Percentiles rank a stretch among this genome's conserved stretches.
These are phyloP conservation scores for Cataglyphis altisquamis DNA, from an alignment of 2,888 invertebrate genomes.

Conservation along the genomic window DNA sequence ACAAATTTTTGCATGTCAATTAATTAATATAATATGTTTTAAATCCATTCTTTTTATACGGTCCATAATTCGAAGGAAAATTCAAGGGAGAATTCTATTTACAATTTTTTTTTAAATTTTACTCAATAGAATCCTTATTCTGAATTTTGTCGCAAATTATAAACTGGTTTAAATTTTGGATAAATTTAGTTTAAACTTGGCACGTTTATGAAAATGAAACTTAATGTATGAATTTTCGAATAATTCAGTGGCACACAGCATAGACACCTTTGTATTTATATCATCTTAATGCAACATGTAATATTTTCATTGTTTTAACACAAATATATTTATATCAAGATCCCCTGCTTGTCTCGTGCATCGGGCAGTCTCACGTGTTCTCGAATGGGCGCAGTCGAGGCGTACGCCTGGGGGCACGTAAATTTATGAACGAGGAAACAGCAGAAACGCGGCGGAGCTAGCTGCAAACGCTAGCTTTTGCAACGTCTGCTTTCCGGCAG, in stretches of 20 bases:
- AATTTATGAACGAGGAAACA: slow-evolving; percentile 83
- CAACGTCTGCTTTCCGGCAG: slow-evolving; percentile 72
- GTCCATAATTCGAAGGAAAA: no score
- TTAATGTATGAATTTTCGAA: slow-evolving; percentile 31
- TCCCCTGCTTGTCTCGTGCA: slow-evolving; percentile 35
- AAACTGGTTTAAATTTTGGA: background rate
- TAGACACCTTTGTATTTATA: slow-evolving; percentile 3
- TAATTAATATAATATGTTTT: background rate
- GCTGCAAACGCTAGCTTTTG: slow-evolving; percentile 73
- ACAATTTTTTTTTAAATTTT: no score
- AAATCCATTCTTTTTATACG: no score
- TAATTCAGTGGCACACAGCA: background rate
- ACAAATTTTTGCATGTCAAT: background rate
- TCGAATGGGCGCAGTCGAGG: slow-evolving; percentile 68
- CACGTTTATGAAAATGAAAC: background rate
- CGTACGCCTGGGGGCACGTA: slow-evolving; percentile 69
- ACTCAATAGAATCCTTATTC: background rate
- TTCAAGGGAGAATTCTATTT: background rate
- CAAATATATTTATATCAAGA: slow-evolving; percentile 27
- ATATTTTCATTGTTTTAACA: slow-evolving; percentile 1
- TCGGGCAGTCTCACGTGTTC: slow-evolving; percentile 58
- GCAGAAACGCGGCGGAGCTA: slow-evolving; percentile 64
- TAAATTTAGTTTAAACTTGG: background rate
- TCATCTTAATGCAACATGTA: background rate
- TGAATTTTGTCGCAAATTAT: background rate